Evolutionary conservation across 2,888 invertebrate genomes (phyloP).

Genomic region (Ormia ochracea): DNA sequence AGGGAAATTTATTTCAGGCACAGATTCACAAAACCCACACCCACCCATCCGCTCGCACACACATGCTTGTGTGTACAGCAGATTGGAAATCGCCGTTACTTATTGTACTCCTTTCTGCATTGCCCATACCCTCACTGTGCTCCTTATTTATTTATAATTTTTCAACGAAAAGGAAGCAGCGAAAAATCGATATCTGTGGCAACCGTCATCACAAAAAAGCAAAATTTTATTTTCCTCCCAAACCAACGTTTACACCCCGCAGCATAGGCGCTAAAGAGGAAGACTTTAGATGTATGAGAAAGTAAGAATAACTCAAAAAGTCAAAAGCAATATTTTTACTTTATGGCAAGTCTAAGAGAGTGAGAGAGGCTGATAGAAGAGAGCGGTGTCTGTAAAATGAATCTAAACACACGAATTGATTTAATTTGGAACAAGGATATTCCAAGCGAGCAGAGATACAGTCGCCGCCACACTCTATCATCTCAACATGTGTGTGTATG

Average conservation of each 20-base stretch:
- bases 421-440: constrained; percentile 61
- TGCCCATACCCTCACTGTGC: neutral
- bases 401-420: constrained; percentile 46
- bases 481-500: neutral
- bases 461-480: no score
- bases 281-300: neutral
- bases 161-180: neutral
- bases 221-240: constrained; percentile 57
- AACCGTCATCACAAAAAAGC: constrained; percentile 25
- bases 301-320: neutral
- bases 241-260: neutral
- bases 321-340: constrained; percentile 11
- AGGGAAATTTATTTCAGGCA: neutral
- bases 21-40: constrained; percentile 5
- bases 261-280: neutral
- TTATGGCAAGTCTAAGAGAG: constrained; percentile 12
- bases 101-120: neutral
- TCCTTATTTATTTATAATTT: constrained; percentile 17
- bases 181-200: constrained; percentile 44
- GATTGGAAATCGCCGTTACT: neutral
- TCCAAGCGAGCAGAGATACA: constrained; percentile 21
- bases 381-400: constrained; percentile 1
- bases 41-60: neutral
- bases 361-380: constrained; percentile 12
- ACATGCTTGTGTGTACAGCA: no score